phyloP scores from a whole-genome alignment of 2,113 vertebrate species.

The Oreochromis spilurus region DNA sequence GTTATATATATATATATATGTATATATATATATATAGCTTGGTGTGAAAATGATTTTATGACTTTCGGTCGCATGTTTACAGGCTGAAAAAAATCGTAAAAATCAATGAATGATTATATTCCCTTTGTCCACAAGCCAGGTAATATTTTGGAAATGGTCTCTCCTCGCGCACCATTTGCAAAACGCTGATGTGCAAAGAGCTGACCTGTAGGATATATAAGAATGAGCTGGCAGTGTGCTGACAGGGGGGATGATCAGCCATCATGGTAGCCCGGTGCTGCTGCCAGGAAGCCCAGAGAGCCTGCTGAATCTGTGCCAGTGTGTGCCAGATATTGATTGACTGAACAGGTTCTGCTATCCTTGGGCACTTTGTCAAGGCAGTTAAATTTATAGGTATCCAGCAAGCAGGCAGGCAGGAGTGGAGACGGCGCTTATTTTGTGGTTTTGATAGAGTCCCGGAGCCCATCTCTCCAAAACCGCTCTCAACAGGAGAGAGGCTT shows the following conservation, averaged over 20 bases:
- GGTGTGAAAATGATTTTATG: not conserved
- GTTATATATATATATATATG: not conserved
- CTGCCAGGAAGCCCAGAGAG: slow-evolving; percentile 55
- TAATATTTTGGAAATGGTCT: not conserved
- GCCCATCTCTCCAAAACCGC: slow-evolving; percentile 57
- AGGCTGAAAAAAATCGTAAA: not conserved
- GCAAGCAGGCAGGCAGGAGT: slow-evolving; percentile 47
- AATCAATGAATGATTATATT: not conserved
- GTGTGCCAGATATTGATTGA: slow-evolving; percentile 61
- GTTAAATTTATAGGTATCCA: slow-evolving; percentile 69
- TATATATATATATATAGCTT: not conserved
- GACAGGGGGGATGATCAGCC: slow-evolving; percentile 55
- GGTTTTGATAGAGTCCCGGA: slow-evolving; percentile 73
- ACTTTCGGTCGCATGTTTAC: not conserved
- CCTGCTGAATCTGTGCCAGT: slow-evolving; percentile 55
- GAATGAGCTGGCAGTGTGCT: slow-evolving; percentile 39
- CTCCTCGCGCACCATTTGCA: not conserved
- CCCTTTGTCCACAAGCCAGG: not conserved
- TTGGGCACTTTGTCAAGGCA: slow-evolving; percentile 65
- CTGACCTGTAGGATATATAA: slow-evolving; percentile 56
- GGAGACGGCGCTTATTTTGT: slow-evolving; percentile 68
- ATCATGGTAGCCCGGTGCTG: slow-evolving; percentile 45
- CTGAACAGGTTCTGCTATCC: slow-evolving; percentile 64
- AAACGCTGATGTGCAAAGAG: slow-evolving; percentile 12
- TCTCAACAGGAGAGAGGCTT: slow-evolving; percentile 69